Percentiles rank a stretch among this genome's conserved stretches.
phyloP scores from a whole-genome alignment of 2,797 vertebrate genomes.

The Gambusia yucatana region DNA sequence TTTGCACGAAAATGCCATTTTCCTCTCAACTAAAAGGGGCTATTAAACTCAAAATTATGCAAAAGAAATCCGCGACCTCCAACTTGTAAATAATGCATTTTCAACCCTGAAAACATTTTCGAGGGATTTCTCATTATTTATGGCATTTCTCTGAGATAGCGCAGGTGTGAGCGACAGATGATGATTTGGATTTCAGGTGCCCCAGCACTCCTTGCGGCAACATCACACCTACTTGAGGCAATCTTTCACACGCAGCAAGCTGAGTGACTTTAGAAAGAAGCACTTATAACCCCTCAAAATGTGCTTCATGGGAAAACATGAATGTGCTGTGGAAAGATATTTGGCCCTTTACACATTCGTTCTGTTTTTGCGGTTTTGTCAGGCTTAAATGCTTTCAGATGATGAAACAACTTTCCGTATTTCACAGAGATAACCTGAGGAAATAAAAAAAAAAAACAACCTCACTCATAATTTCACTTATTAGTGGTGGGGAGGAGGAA shows the following conservation, averaged over 20 bases:
- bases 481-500: no score
- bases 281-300: slow-evolving; percentile 23
- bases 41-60: slow-evolving; percentile 18
- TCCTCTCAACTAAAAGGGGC: slow-evolving; percentile 3
- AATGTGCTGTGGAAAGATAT: background rate
- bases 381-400: background rate
- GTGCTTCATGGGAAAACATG: slow-evolving; percentile 19
- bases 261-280: slow-evolving; percentile 33
- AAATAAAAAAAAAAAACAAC: background rate
- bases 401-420: background rate
- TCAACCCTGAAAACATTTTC: slow-evolving; percentile 10
- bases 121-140: slow-evolving; percentile 18
- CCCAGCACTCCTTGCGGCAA: slow-evolving; percentile 22
- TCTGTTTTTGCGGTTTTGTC: background rate
- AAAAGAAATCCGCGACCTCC: slow-evolving; percentile 17
- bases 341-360: background rate
- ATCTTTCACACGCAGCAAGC: slow-evolving; percentile 27
- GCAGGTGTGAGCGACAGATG: slow-evolving; percentile 37
- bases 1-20: slow-evolving; percentile 15
- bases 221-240: slow-evolving; percentile 31
- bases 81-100: slow-evolving; percentile 26
- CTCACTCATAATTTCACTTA: background rate
- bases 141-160: slow-evolving; percentile 22
- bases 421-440: background rate
- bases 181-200: slow-evolving; percentile 19